Evolutionary conservation across 2,797 vertebrate genomes (phyloP).

Genomic region (Xenops minutus): DNA sequence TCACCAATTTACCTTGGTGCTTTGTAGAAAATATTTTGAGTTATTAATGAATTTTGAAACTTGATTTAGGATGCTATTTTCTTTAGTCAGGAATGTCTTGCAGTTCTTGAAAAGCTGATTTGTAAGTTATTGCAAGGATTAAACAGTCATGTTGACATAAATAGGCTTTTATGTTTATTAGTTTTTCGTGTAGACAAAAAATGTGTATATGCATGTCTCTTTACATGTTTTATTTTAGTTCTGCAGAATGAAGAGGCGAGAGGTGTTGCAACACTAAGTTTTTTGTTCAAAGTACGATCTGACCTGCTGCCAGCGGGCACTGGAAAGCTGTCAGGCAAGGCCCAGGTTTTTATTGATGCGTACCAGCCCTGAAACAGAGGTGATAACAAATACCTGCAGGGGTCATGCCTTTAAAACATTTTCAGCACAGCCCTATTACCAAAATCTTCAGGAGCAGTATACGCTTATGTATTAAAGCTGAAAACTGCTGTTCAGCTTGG

Average conservation of each 20-base stretch:
- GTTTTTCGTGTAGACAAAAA: not conserved
- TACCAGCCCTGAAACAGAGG: not conserved
- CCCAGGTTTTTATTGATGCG: not conserved
- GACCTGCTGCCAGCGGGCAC: not conserved
- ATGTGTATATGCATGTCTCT: not conserved
- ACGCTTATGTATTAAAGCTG: not conserved
- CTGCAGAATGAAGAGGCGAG: not conserved
- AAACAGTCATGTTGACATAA: not conserved
- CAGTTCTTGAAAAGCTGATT: not conserved
- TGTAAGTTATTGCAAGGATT: not conserved
- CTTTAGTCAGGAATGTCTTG: not conserved
- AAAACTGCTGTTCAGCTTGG: not conserved
- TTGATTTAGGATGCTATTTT: not conserved
- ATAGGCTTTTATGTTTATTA: not conserved
- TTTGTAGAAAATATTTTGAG: not conserved
- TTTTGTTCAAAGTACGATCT: not conserved
- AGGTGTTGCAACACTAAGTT: not conserved
- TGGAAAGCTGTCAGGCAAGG: not conserved
- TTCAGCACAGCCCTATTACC: not conserved
- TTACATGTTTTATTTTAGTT: not conserved
- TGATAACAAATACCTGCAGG: not conserved
- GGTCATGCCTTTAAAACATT: not conserved
- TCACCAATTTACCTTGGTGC: not conserved
- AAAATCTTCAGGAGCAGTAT: not conserved
- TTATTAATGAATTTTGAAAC: not conserved